Conservation (phyloP, 2,113 vertebrate genomes). For the Sylvietta virens region DNA sequence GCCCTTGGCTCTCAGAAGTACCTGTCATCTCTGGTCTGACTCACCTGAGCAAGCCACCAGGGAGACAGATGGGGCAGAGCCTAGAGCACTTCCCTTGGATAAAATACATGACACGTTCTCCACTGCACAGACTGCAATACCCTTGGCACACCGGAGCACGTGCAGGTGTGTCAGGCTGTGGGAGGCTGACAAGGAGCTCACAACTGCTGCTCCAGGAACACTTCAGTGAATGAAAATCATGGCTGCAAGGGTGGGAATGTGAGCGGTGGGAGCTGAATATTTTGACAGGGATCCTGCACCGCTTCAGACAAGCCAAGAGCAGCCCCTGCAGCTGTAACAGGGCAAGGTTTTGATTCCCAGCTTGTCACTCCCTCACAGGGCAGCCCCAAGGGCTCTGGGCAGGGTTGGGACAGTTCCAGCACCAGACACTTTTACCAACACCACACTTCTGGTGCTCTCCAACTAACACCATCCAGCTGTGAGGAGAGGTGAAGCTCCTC, state of each 20-base stretch:
- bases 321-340: neutral
- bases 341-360: neutral
- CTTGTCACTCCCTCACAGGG: neutral
- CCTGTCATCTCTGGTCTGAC: neutral
- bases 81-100: neutral
- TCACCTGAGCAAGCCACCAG: neutral
- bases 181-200: neutral
- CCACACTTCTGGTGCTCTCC: neutral
- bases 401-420: neutral
- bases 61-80: accelerated
- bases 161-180: neutral
- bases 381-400: neutral
- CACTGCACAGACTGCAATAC: accelerated
- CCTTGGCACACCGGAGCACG: accelerated
- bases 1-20: neutral
- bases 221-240: neutral
- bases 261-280: neutral
- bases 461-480: neutral
- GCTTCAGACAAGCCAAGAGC: neutral
- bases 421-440: neutral
- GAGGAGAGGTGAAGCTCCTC: neutral
- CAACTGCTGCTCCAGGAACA: neutral
- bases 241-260: neutral
- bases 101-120: accelerated
- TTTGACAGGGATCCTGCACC: neutral